phyloP scores from a whole-genome alignment of 2,888 invertebrate genomes.

The Cerceris ruficornis region DNA sequence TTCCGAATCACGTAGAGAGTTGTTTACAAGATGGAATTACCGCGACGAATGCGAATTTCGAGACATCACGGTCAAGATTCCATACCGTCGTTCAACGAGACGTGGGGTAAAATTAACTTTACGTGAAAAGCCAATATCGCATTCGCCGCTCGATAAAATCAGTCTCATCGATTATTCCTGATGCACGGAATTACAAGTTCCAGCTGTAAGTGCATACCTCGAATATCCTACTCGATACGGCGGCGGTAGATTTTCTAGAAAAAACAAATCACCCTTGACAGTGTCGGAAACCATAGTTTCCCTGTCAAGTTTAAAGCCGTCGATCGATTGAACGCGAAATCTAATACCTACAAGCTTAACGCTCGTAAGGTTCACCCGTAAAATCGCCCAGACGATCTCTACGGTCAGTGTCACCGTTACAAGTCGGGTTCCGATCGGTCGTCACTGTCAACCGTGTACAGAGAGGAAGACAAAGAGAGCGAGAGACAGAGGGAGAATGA shows the following conservation, averaged over 20 bases:
- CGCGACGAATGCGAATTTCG: no score
- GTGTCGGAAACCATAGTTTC: constrained; percentile 47
- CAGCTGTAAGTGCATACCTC: no score
- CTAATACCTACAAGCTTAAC: constrained; percentile 32
- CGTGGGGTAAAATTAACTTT: no score
- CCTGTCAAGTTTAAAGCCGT: constrained; percentile 47
- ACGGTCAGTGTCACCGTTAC: constrained; percentile 50
- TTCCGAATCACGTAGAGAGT: no score
- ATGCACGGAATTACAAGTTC: no score
- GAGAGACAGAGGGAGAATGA: background rate
- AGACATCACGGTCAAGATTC: no score
- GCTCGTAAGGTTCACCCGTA: constrained; percentile 7
- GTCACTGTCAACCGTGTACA: constrained; percentile 18
- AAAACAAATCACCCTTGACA: constrained; percentile 50
- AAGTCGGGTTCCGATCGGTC: constrained; percentile 40
- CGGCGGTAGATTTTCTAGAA: background rate
- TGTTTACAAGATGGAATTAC: no score
- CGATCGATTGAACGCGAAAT: constrained; percentile 53
- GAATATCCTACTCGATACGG: background rate
- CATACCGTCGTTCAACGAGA: no score
- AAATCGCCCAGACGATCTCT: constrained; percentile 16
- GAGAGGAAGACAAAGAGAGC: background rate
- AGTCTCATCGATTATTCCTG: no score
- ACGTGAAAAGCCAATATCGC: no score
- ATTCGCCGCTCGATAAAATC: no score